These are phyloP conservation scores for Myrmecophaga tridactyla DNA, from an alignment of 2,113 vertebrate species.

Conservation along the genomic window DNA sequence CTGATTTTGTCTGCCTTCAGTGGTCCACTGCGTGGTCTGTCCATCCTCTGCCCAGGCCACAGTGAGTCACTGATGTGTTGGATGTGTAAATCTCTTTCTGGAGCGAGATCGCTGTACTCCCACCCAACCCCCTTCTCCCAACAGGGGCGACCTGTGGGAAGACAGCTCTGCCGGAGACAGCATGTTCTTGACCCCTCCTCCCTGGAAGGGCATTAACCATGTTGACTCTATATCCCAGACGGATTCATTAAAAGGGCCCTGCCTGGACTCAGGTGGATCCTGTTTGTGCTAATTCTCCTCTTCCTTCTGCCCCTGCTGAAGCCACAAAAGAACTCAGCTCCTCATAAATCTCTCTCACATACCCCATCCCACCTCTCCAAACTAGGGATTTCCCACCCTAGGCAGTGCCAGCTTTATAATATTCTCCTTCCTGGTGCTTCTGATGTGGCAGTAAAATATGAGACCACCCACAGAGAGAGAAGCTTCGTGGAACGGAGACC, in stretches of 20 bases:
- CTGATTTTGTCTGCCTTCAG: neutral
- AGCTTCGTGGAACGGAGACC: neutral
- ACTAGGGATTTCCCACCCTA: constrained; percentile 22
- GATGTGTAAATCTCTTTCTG: neutral
- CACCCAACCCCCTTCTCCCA: rapidly evolving
- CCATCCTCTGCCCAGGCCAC: neutral
- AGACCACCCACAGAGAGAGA: constrained; percentile 64
- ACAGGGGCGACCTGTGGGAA: neutral
- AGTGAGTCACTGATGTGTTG: neutral
- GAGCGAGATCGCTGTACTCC: neutral
- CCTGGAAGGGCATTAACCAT: neutral
- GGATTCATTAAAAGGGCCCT: neutral
- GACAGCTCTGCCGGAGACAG: neutral
- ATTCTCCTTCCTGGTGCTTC: constrained; percentile 61
- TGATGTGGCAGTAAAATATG: constrained; percentile 60
- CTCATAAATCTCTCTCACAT: neutral
- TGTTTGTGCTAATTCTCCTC: neutral
- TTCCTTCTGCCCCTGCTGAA: neutral
- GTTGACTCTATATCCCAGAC: neutral
- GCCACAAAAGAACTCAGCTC: neutral
- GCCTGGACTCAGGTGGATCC: neutral
- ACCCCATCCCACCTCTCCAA: neutral
- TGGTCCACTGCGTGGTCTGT: rapidly evolving
- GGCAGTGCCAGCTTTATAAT: constrained; percentile 13
- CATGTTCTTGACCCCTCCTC: neutral